phyloP scores from a whole-genome alignment of 2,888 invertebrate genomes.

The Agelastica alni region DNA sequence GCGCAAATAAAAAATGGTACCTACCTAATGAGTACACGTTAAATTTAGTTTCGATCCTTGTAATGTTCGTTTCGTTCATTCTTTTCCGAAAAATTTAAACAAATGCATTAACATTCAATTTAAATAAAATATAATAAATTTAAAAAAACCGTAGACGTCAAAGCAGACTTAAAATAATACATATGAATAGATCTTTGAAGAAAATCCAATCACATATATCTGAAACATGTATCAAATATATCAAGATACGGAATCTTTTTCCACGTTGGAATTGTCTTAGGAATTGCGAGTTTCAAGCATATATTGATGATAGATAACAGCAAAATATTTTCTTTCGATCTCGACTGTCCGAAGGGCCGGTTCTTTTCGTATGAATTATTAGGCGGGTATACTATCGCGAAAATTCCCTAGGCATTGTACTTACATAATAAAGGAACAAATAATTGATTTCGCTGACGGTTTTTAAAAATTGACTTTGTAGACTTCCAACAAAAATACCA shows the following conservation, averaged over 20 bases:
- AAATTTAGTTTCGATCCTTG: too few relatives aligned
- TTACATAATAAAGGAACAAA: not conserved
- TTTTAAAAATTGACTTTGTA: too few relatives aligned
- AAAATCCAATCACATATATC: slow-evolving; percentile 21
- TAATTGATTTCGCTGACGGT: too few relatives aligned
- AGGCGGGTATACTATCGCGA: slow-evolving; percentile 1
- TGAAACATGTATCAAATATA: slow-evolving; percentile 22
- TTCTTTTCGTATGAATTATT: slow-evolving; percentile 18
- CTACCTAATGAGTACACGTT: too few relatives aligned
- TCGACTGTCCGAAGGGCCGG: slow-evolving; percentile 4
- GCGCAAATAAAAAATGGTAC: too few relatives aligned
- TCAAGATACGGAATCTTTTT: slow-evolving; percentile 18
- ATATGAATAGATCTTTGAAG: slow-evolving; percentile 20
- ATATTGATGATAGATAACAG: slow-evolving; percentile 20
- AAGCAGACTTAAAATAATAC: slow-evolving; percentile 7
- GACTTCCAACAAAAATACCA: too few relatives aligned
- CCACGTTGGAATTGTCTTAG: slow-evolving; percentile 20
- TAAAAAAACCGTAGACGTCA: not conserved
- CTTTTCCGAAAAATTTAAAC: not conserved
- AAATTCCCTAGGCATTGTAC: not conserved
- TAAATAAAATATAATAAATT: slow-evolving; percentile 3
- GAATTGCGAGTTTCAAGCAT: slow-evolving; percentile 21
- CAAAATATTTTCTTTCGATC: slow-evolving; percentile 15
- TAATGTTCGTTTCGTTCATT: not conserved
- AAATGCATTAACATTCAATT: not conserved